Evolutionary conservation across 2,797 vertebrate genomes (phyloP).

Genomic region (Periparus ater): DNA sequence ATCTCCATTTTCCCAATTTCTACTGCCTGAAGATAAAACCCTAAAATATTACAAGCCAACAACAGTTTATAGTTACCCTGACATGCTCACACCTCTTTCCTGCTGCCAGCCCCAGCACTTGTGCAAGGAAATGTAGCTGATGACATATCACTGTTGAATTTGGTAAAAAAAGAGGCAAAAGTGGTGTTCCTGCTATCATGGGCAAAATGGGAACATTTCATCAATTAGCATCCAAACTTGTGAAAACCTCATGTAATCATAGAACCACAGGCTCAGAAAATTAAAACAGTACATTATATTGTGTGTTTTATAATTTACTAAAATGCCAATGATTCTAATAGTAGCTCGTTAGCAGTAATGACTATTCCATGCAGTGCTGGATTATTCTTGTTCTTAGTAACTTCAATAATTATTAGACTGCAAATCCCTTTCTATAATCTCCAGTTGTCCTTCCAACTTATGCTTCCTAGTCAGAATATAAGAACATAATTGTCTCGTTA

Average conservation of each 20-base stretch:
- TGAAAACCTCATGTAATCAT: not conserved
- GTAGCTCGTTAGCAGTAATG: not conserved
- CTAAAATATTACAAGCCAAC: not conserved
- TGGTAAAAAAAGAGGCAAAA: not conserved
- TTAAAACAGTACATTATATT: not conserved
- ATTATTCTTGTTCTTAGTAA: not conserved
- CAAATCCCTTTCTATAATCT: not conserved
- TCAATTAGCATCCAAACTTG: not conserved
- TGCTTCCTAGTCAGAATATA: not conserved
- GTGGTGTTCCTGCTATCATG: rapidly evolving
- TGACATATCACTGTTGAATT: rapidly evolving
- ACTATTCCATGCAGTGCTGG: not conserved
- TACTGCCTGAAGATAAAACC: not conserved
- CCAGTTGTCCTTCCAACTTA: not conserved
- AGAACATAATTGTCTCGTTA: not conserved
- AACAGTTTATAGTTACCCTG: not conserved
- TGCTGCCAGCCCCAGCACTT: not conserved
- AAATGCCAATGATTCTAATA: not conserved
- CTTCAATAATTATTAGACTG: not conserved
- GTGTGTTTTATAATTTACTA: not conserved
- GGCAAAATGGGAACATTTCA: not conserved
- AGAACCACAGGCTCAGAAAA: not conserved
- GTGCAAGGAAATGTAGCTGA: not conserved
- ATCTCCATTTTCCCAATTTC: not conserved
- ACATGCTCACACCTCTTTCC: not conserved